Evolutionary conservation across 2,113 vertebrate genomes (phyloP), one percentile per base, ranked within the genome.

Genomic region (Callithrix jacchus): DNA sequence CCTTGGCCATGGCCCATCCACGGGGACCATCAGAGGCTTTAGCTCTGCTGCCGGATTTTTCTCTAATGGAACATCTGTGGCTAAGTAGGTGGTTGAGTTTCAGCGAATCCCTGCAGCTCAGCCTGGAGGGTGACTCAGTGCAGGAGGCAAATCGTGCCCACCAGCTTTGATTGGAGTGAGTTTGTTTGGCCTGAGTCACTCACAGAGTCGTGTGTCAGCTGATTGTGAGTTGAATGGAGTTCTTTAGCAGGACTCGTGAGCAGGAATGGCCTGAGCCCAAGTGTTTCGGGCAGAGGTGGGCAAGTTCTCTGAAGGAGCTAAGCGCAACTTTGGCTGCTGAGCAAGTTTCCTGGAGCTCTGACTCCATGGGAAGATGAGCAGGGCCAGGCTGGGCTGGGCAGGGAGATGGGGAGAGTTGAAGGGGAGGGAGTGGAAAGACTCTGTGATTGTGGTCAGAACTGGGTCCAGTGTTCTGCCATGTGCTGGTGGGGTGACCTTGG

Each of bases 41-140:
- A 20, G 71, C 56, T 92, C 71, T 54, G 68, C 25, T 16, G 86
- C 73, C 81, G 54, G 73, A 68, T 58, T 95, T 87, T 86, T 80
- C 84, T 95, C 87, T n/a, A n/a, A 61, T 52, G 71, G 85, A 97
- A 77, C 96, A 96, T 86, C 96, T 96, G 97, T 96, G 91, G 88
- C 96, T 92, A 96, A 95, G 97, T 95, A 95, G 96, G 97, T 96
- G 97, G 96, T 61, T 90, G 92, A 95, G 45, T 92, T 58, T 96
- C 42, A 87, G 84, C 30, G 42, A 71, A 86, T 96, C 93, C 88
- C 81, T 64, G n/a, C 74, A 61, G 89, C 80, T 94, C 68, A 91
- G 84, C 87, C 81, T 32, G 18, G 92, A 70, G 83, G 71, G 97
- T 98, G 98, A 98, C 92, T 98, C 97, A 98, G 91, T 95, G 96